These are phyloP conservation scores for Stichopus horrens DNA, from an alignment of 53 echinoderm and acorn worm species.

Conservation along the genomic window DNA sequence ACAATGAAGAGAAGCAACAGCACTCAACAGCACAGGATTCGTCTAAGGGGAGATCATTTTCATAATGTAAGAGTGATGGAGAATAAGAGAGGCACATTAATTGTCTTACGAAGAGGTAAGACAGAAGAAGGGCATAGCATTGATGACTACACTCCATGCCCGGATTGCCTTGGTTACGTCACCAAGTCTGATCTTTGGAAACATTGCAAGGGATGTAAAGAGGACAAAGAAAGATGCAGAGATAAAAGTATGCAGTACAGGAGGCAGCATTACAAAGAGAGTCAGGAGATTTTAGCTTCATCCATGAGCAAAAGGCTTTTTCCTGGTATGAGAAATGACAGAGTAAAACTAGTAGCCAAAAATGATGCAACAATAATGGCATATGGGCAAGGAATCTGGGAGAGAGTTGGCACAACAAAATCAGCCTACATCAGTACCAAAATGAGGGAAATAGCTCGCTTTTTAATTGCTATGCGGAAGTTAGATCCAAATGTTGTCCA, in stretches of 20 bases:
- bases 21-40: neutral
- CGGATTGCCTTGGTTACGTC: neutral
- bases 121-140: neutral
- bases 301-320: neutral
- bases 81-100: neutral
- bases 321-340: neutral
- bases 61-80: slow-evolving; percentile 2
- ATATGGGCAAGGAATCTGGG: neutral
- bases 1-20: neutral
- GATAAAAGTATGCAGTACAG: too few species aligned
- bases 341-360: neutral
- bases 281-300: neutral
- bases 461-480: too few species aligned
- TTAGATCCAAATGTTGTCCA: too few species aligned
- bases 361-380: slow-evolving; percentile 15
- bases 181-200: slow-evolving; percentile 1
- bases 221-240: neutral
- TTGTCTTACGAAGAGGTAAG: neutral
- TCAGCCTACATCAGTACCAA: too few species aligned
- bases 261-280: too few species aligned
- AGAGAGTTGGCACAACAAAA: neutral
- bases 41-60: neutral
- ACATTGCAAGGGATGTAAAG: too few species aligned
- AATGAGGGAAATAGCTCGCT: too few species aligned
- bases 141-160: slow-evolving; percentile 22